These are phyloP conservation scores for Stramonita haemastoma DNA, from an alignment of 2,888 invertebrate genomes.

Conservation along the genomic window DNA sequence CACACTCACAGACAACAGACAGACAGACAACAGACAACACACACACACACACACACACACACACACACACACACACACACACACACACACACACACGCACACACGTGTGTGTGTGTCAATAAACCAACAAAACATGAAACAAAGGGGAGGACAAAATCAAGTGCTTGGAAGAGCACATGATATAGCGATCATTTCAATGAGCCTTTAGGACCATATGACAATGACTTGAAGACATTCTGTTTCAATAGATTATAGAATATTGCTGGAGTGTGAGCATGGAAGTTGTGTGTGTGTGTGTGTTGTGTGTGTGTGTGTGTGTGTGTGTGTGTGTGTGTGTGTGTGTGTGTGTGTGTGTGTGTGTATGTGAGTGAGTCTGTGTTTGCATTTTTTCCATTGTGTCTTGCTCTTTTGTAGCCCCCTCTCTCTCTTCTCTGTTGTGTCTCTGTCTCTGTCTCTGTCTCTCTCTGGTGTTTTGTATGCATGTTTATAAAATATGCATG, in stretches of 20 bases:
- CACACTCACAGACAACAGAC: too few relatives aligned
- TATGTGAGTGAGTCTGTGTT: not conserved
- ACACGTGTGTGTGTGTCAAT: not conserved
- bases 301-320: slow-evolving; percentile 8
- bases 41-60: not conserved
- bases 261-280: not conserved
- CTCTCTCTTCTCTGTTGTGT: not conserved
- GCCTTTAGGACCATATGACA: too few relatives aligned
- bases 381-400: not conserved
- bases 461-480: too few relatives aligned
- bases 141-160: too few relatives aligned
- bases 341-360: slow-evolving; percentile 3
- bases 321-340: slow-evolving; percentile 5
- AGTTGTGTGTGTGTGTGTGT: slow-evolving; percentile 26
- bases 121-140: not conserved
- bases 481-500: too few relatives aligned
- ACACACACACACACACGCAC: slow-evolving; percentile 7
- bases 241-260: too few relatives aligned
- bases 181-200: too few relatives aligned
- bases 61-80: slow-evolving; percentile 9
- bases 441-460: not conserved
- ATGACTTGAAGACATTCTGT: too few relatives aligned
- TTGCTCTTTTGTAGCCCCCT: not conserved
- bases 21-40: too few relatives aligned
- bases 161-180: too few relatives aligned